These are phyloP conservation scores for Neoascia interrupta DNA, from an alignment of 2,888 invertebrate species.

Conservation along the genomic window DNA sequence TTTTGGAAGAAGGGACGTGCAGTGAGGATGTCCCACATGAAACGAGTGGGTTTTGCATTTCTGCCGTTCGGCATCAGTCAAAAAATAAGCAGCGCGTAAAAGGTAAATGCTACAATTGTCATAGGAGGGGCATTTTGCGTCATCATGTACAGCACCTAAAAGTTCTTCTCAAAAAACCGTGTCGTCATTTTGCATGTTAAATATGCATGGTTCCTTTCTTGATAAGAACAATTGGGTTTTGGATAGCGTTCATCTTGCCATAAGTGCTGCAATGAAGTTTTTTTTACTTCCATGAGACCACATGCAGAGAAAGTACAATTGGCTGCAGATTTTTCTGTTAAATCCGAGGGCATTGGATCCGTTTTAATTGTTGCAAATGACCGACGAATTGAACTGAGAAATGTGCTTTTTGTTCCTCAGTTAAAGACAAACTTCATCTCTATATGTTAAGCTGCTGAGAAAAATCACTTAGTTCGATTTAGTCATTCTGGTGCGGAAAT, in stretches of 20 bases:
- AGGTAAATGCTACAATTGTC: conserved; percentile 12
- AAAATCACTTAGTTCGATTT: not conserved
- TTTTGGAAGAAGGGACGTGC: not conserved
- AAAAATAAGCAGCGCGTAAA: not conserved
- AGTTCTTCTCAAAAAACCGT: conserved; percentile 2
- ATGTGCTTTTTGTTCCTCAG: not conserved
- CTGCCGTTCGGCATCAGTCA: not conserved
- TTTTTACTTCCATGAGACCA: not conserved
- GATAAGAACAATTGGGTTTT: conserved; percentile 8
- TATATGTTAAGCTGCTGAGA: not conserved
- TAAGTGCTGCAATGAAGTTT: not conserved
- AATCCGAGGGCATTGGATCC: not conserved
- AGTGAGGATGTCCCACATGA: not conserved
- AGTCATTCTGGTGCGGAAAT: not conserved
- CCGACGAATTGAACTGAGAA: not conserved
- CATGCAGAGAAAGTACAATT: not conserved
- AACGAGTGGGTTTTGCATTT: not conserved
- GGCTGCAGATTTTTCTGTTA: not conserved
- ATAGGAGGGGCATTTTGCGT: conserved; percentile 6
- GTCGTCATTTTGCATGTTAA: conserved; percentile 12
- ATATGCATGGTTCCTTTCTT: not conserved
- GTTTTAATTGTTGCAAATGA: not conserved
- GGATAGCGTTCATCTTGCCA: not conserved
- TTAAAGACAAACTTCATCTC: not conserved
- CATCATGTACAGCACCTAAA: conserved; percentile 10